These are phyloP conservation scores for Brachirus orientalis DNA, from an alignment of 2,113 vertebrate species.

Conservation along the genomic window DNA sequence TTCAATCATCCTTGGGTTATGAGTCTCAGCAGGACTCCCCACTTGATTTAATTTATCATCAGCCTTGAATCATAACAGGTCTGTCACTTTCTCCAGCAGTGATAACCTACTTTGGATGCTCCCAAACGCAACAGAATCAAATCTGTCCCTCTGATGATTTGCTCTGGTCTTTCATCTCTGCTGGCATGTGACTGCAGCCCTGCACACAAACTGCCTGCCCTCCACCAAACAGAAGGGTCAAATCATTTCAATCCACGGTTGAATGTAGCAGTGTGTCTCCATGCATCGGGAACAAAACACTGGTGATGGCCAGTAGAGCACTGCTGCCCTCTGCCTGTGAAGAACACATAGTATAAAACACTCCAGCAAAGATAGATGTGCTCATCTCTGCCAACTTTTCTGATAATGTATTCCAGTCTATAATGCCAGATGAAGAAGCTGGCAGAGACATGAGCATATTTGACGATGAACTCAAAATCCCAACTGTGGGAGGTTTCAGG, in stretches of 20 bases:
- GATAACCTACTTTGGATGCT: conserved; percentile 70
- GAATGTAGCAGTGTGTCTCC: conserved; percentile 22
- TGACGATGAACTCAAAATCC: conserved; percentile 41
- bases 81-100: conserved; percentile 58
- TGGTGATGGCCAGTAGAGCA: conserved; percentile 14
- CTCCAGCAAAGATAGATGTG: background rate
- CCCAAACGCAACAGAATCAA: conserved; percentile 57
- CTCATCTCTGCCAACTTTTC: conserved; percentile 36
- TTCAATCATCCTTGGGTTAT: conserved; percentile 65
- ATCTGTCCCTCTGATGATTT: conserved; percentile 60
- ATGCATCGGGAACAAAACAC: background rate
- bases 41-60: conserved; percentile 70
- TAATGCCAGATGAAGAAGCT: conserved; percentile 44
- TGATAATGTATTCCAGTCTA: conserved; percentile 28
- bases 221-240: conserved; percentile 54
- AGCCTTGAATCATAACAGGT: conserved; percentile 63
- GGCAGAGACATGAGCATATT: conserved; percentile 28
- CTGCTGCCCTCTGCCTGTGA: conserved; percentile 69
- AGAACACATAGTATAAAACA: background rate
- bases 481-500: conserved; percentile 29
- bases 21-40: conserved; percentile 57
- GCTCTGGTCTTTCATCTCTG: conserved; percentile 37
- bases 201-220: conserved; percentile 2
- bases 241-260: conserved; percentile 50
- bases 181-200: background rate